Base-by-base conservation (phyloP, 2,888 invertebrate genomes). In the Xiphydria camelus region DNA sequence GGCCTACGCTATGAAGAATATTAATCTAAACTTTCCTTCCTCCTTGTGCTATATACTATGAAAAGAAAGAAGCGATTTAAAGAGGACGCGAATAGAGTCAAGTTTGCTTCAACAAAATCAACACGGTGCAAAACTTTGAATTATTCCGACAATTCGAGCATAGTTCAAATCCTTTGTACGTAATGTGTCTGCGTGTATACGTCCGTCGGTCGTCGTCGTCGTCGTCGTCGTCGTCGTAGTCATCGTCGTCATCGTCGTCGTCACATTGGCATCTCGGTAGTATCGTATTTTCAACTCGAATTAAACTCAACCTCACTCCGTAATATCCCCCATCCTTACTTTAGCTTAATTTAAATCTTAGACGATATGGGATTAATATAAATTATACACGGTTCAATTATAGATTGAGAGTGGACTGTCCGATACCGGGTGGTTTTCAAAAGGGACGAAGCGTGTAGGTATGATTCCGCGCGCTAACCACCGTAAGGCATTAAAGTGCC, bases 341-440 rank as follows among this genome's bases (percentile, higher is more conserved):
- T 41, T 63, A 56, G 32, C 59, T 62, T 59, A 65, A 51, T 37
- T 37, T 60, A 57, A 41, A 48, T 33, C 46, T 51, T 61, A 57
- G 49, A 57, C 53, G 32, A 50, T 61, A 57, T 22, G 21, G 48
- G 51, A 49, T 52, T 62, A 63, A 55, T 48, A 57, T 63, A 57
- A 63, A 58, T 64, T 59, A 59, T 54, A 59, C 57, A 57, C 55
- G 42, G 49, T 55, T 53, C 49, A 44, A 55, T 59, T 53, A 51
- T 61, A 57, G 52, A 15, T 15, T 29, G 29, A 48, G 51, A 55
- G 51, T 54, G 61, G 61, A 61, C 55, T 15, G 29, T 10, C 12
- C 12, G 2, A 14, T n/a, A 14, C 29, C 12, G 10, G 29, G 29
- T 15, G 12, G 12, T 10, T 29, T 29, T 15, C 12, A 14, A 29